These are phyloP conservation scores for Eumacrocentrus americanus DNA, from an alignment of 2,888 invertebrate species.

Conservation along the genomic window DNA sequence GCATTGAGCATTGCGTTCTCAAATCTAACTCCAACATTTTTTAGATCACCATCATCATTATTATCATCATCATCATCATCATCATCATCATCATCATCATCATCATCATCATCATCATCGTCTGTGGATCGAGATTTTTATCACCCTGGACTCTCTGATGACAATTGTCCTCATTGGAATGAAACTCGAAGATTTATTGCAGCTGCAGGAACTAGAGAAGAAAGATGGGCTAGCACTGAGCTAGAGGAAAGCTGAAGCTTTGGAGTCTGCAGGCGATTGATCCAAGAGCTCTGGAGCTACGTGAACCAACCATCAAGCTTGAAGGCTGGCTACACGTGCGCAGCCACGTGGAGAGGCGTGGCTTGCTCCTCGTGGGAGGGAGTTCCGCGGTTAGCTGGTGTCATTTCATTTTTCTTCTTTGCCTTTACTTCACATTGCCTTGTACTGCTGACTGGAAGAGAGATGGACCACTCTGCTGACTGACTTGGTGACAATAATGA, in stretches of 20 bases:
- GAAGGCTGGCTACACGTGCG: conserved; percentile 37
- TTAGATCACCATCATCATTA: not conserved
- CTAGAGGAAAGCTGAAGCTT: not conserved
- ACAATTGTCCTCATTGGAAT: not conserved
- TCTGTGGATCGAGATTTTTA: not conserved
- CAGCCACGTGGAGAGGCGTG: conserved; percentile 54
- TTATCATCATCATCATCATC: no score
- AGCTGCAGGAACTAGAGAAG: not conserved
- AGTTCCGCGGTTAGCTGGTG: conserved; percentile 26
- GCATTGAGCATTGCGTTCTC: conserved; percentile 27
- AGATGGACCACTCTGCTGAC: no score
- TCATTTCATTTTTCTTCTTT: conserved; percentile 6
- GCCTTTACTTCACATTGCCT: no score
- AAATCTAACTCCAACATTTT: conserved; percentile 15
- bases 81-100: no score
- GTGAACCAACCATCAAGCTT: conserved; percentile 27
- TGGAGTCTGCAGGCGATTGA: no score
- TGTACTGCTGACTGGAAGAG: no score
- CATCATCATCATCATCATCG: not conserved
- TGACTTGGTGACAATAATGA: not conserved
- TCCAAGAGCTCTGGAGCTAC: no score
- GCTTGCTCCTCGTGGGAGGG: conserved; percentile 39
- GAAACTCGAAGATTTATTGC: not conserved
- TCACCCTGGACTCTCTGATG: not conserved
- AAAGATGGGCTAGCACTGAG: no score